phyloP scores from a whole-genome alignment of 37 sponge, comb jelly and placozoan species.

The Geodia barretti region DNA sequence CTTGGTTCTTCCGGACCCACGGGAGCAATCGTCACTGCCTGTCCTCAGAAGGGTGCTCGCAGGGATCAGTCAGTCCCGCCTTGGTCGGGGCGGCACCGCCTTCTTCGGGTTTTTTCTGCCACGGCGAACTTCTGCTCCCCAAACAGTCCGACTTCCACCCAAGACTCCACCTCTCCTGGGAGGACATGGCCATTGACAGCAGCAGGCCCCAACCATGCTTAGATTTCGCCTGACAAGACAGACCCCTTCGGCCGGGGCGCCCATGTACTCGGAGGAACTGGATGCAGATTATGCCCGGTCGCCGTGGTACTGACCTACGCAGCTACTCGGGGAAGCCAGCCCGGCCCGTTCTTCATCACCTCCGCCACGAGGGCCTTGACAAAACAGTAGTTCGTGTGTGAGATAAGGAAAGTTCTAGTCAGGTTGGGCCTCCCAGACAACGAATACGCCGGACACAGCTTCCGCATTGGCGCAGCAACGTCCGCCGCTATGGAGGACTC shows the following conservation, averaged over 20 bases:
- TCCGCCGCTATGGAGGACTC: constrained; percentile 23
- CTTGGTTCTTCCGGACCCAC: constrained; percentile 12
- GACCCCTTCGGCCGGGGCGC: constrained; percentile 5
- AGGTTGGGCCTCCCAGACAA: not conserved
- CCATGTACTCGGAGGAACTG: not conserved
- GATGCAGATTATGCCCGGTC: not conserved
- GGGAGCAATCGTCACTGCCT: constrained; percentile 13
- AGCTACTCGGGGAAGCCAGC: not conserved
- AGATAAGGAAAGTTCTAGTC: not conserved
- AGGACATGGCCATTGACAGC: not conserved
- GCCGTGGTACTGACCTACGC: not conserved
- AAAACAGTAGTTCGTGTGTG: not conserved
- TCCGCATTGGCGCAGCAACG: constrained; percentile 36
- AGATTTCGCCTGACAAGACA: constrained; percentile 1
- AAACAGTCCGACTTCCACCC: not conserved
- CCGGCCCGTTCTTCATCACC: constrained; percentile 18
- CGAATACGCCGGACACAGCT: constrained; percentile 19
- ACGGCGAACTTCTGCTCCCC: constrained; percentile 29
- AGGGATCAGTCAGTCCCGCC: not conserved
- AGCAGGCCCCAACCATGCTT: not conserved
- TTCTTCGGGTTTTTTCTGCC: constrained; percentile 51
- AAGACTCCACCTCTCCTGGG: constrained; percentile 2
- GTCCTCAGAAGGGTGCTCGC: not conserved
- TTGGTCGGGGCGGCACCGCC: not conserved
- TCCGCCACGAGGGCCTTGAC: constrained; percentile 7